Conservation (phyloP, 2,888 invertebrate species). For the Troides helena region DNA sequence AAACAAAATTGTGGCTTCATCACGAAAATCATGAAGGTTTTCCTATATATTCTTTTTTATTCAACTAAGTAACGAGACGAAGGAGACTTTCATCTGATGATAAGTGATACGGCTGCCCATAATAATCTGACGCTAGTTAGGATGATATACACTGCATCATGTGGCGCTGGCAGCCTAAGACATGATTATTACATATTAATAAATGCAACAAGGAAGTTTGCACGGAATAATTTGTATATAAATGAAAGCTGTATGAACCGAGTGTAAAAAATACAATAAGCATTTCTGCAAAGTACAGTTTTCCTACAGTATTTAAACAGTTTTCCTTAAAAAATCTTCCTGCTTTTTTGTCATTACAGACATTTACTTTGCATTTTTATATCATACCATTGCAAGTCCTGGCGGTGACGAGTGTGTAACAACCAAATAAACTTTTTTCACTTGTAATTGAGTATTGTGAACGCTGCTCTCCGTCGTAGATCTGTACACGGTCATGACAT, state of each 20-base stretch:
- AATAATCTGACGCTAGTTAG: too few species aligned
- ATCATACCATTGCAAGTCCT: not conserved
- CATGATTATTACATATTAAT: too few species aligned
- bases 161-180: too few species aligned
- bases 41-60: too few species aligned
- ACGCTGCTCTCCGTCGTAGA: not conserved
- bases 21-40: too few species aligned
- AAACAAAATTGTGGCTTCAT: too few species aligned
- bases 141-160: too few species aligned
- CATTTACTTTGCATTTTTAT: not conserved
- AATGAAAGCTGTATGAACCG: not conserved
- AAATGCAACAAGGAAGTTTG: conserved; percentile 5
- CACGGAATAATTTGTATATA: not conserved
- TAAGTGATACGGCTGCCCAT: too few species aligned
- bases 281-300: not conserved
- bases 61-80: too few species aligned
- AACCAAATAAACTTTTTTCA: conserved; percentile 15
- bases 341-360: not conserved
- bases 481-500: conserved; percentile 5
- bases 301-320: not conserved
- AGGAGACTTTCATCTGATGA: too few species aligned
- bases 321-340: not conserved
- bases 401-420: not conserved
- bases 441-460: conserved; percentile 15
- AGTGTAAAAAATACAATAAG: not conserved